Conservation (phyloP, 2,888 invertebrate genomes). For the Sminthurinus aureus region DNA sequence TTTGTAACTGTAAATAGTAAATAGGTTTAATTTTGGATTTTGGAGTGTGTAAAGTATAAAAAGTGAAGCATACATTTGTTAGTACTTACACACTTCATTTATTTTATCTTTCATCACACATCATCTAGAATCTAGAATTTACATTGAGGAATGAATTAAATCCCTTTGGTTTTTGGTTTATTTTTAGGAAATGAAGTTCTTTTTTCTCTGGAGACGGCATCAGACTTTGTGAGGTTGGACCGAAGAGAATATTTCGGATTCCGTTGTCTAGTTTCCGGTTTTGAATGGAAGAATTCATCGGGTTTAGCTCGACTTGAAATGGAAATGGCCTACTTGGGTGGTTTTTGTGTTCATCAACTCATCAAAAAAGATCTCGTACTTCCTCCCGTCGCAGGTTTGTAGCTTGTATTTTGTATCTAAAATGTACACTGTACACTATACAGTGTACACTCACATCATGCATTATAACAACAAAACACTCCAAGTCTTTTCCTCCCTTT, state of each 20-base stretch:
- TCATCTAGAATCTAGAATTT: too few relatives aligned
- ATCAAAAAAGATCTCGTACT: slow-evolving; percentile 82
- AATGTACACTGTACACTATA: neutral
- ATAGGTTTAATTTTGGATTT: too few relatives aligned
- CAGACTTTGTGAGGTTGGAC: slow-evolving; percentile 92
- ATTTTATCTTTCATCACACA: neutral
- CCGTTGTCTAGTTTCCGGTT: slow-evolving; percentile 84
- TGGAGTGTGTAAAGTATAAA: too few relatives aligned
- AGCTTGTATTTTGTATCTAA: neutral
- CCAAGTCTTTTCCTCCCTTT: neutral
- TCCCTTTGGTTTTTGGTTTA: slow-evolving; percentile 1
- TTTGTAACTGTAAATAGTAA: too few relatives aligned
- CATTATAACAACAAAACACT: neutral
- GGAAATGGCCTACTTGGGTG: slow-evolving; percentile 88
- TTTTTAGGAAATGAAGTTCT: slow-evolving; percentile 86
- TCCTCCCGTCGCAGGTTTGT: slow-evolving; percentile 69
- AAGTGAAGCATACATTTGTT: neutral
- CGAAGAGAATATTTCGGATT: slow-evolving; percentile 81
- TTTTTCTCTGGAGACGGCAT: slow-evolving; percentile 94
- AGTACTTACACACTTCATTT: neutral
- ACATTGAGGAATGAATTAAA: neutral
- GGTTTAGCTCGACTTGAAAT: slow-evolving; percentile 82
- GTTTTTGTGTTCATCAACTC: slow-evolving; percentile 88
- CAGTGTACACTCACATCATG: too few relatives aligned
- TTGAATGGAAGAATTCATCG: slow-evolving; percentile 65